Conservation (phyloP, 2,888 invertebrate genomes). For the Fragum sueziense region DNA sequence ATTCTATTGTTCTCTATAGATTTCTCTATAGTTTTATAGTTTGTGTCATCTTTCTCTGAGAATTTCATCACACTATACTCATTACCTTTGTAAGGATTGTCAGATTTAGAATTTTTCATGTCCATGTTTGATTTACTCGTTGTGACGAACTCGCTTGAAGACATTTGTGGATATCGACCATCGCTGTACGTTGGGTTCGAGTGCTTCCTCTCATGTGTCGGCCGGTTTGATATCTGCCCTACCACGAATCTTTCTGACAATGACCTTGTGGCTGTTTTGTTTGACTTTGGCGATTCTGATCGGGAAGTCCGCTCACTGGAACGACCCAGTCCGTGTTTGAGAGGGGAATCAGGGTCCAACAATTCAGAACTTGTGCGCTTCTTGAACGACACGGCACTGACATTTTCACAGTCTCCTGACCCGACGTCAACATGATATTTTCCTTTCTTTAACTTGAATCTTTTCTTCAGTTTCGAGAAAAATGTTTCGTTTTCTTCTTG, state of each 20-base stretch:
- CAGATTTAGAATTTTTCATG: background rate
- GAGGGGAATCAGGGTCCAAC: constrained; percentile 34
- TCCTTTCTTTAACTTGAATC: constrained; percentile 46
- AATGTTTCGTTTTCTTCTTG: constrained; percentile 46
- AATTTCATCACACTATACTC: constrained; percentile 52
- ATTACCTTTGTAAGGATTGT: constrained; percentile 24
- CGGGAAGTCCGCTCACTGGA: constrained; percentile 22
- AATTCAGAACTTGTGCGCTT: constrained; percentile 43
- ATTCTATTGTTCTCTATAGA: constrained; percentile 16
- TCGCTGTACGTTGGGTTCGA: constrained; percentile 1
- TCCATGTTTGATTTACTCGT: background rate
- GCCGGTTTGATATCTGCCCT: background rate
- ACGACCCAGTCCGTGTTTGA: constrained; percentile 17
- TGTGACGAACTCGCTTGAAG: background rate
- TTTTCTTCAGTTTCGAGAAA: constrained; percentile 48
- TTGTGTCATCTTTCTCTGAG: constrained; percentile 40
- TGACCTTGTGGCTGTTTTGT: constrained; percentile 27
- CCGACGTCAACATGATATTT: constrained; percentile 52
- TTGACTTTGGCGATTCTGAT: constrained; percentile 33
- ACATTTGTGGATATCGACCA: constrained; percentile 14
- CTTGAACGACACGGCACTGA: constrained; percentile 52
- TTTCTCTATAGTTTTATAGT: background rate
- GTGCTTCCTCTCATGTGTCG: constrained; percentile 19
- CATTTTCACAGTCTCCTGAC: constrained; percentile 58
- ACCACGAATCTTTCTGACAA: constrained; percentile 27